These are phyloP conservation scores for Venusia cambrica DNA, from an alignment of 2,888 invertebrate species.

Conservation along the genomic window DNA sequence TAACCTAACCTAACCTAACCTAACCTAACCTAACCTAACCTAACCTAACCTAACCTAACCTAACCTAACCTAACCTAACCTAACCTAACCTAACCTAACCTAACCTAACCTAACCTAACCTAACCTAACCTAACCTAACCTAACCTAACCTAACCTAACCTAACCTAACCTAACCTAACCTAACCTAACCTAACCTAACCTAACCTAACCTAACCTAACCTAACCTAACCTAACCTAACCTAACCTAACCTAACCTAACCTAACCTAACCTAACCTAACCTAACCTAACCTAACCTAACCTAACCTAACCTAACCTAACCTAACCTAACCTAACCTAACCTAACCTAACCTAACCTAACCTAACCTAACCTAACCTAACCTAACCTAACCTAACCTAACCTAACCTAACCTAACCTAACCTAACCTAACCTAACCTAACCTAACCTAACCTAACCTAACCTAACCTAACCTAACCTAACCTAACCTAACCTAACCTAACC, in stretches of 20 bases:
- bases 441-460: slow-evolving; percentile 8
- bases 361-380: slow-evolving; percentile 5
- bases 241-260: background rate
- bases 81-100: slow-evolving; percentile 15
- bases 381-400: slow-evolving; percentile 7
- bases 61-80: slow-evolving; percentile 15
- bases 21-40: slow-evolving; percentile 13
- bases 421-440: slow-evolving; percentile 9
- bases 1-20: slow-evolving; percentile 13
- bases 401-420: slow-evolving; percentile 16
- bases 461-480: too few relatives aligned
- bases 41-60: slow-evolving; percentile 15
- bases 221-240: slow-evolving; percentile 1
- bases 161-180: slow-evolving; percentile 6
- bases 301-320: slow-evolving; percentile 5
- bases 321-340: slow-evolving; percentile 5
- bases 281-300: slow-evolving; percentile 5
- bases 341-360: slow-evolving; percentile 5
- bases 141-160: slow-evolving; percentile 6
- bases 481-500: too few relatives aligned
- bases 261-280: slow-evolving; percentile 4
- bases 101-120: slow-evolving; percentile 12
- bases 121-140: slow-evolving; percentile 6
- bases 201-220: slow-evolving; percentile 10
- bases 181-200: slow-evolving; percentile 12